Evolutionary conservation across 2,113 vertebrate species (phyloP).

Genomic region (Cyanoderma ruficeps): DNA sequence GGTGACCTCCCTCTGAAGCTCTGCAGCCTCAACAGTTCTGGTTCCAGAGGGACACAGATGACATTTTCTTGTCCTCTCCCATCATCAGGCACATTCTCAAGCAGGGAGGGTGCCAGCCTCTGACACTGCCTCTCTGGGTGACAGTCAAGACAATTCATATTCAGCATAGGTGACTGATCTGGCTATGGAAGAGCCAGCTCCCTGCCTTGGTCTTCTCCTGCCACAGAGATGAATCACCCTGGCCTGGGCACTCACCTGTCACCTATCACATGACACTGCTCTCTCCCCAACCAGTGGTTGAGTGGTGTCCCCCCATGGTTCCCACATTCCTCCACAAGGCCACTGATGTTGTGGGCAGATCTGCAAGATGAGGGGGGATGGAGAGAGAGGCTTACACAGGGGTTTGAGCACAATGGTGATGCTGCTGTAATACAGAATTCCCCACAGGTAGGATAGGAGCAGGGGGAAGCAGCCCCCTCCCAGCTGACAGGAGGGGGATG

Average conservation of each 20-base stretch:
- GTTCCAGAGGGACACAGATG: background rate
- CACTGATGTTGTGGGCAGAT: background rate
- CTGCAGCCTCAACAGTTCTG: background rate
- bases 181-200: background rate
- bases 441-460: background rate
- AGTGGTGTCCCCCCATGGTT: rapidly evolving
- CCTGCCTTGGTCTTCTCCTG: background rate
- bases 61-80: background rate
- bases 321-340: rapidly evolving
- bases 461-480: background rate
- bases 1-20: background rate
- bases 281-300: background rate
- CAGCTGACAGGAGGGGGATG: background rate
- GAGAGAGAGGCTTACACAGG: background rate
- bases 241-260: background rate
- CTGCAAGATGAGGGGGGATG: background rate
- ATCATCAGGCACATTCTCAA: background rate
- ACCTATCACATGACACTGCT: background rate
- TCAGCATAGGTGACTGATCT: rapidly evolving
- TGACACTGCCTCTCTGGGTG: background rate
- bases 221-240: no score
- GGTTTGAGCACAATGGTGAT: background rate
- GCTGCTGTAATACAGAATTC: background rate
- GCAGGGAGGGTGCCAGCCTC: background rate
- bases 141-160: background rate